A percentile compares a stretch with the other conserved stretches of the same genome.
phyloP scores from a whole-genome alignment of 2,797 vertebrate genomes.

The Dicrostonyx torquatus region DNA sequence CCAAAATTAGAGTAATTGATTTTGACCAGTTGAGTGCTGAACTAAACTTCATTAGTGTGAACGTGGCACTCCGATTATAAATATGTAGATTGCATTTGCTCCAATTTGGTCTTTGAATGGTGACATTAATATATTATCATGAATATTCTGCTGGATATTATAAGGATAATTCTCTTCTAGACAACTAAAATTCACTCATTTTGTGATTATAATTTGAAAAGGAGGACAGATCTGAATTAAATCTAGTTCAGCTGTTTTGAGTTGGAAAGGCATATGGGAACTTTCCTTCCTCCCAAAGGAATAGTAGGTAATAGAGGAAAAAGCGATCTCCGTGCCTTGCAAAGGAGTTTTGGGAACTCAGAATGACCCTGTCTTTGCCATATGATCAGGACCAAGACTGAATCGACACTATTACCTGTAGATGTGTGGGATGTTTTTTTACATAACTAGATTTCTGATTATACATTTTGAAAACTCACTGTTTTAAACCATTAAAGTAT shows the following conservation, averaged over 20 bases:
- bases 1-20: conserved; percentile 67
- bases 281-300: conserved; percentile 67
- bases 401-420: neutral
- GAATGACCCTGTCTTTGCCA: conserved; percentile 45
- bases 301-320: conserved; percentile 60
- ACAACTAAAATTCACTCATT: conserved; percentile 74
- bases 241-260: conserved; percentile 78
- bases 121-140: conserved; percentile 71
- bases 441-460: conserved; percentile 52
- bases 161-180: conserved; percentile 73
- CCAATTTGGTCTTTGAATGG: conserved; percentile 71
- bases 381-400: neutral
- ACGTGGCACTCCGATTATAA: conserved; percentile 59
- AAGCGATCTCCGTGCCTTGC: conserved; percentile 6
- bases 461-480: neutral
- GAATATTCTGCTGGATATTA: conserved; percentile 76
- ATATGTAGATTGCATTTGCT: conserved; percentile 68
- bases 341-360: conserved; percentile 15
- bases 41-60: conserved; percentile 66
- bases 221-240: conserved; percentile 75
- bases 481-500: conserved; percentile 35
- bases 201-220: conserved; percentile 78
- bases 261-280: conserved; percentile 72
- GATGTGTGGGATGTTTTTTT: conserved; percentile 5
- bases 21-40: conserved; percentile 55